Base-by-base conservation (phyloP, 2,113 vertebrate species). In the Orientallactaga bullata region DNA sequence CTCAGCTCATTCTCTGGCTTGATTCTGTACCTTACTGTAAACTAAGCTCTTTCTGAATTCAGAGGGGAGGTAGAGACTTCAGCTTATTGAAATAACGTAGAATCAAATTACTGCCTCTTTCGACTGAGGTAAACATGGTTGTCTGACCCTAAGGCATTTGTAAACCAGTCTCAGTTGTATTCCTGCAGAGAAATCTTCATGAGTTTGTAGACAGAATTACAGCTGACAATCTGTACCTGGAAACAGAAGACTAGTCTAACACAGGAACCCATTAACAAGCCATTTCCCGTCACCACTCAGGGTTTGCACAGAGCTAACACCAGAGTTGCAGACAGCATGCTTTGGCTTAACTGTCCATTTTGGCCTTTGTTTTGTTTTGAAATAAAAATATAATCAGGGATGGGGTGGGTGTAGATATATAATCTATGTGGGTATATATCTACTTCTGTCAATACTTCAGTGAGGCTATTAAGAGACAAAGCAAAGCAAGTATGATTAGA, bases 271-370 rank as follows among this genome's bases (percentile, higher is more conserved):
- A 24, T 55, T 3, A 63, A 63, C 42, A 47, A 47, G 5, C 3
- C 72, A 65, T 73, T 74, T 69, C 23, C 63, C 32, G 71, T 42
- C 15, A 23, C 78, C 37, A 81, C 30, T 51, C 76, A 24, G 28
- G 7, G 9, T 86, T 89, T 94, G 47, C 35, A 85, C 87, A 39
- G n/a, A 95, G 78, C 85, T 61, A 94, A 86, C 87, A 93, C 91
- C 93, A 95, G 91, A 96, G 51, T 87, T 91, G 61, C 0, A 95
- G 71, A 89, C 61, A 74, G 13, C 35, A 2, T 89, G 30, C 93
- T 95, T 95, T 89, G 90, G 88, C 82, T 93, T 95, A 95, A 91
- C 90, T 96, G 94, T 94, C 88, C 96, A 82, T 90, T 93, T 61
- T 74, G 37, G 28, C 21, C 47, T 78, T 26, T 37, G 17, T 77